These are phyloP conservation scores for Rhombomys opimus DNA, from an alignment of 2,113 vertebrate genomes.

Conservation along the genomic window DNA sequence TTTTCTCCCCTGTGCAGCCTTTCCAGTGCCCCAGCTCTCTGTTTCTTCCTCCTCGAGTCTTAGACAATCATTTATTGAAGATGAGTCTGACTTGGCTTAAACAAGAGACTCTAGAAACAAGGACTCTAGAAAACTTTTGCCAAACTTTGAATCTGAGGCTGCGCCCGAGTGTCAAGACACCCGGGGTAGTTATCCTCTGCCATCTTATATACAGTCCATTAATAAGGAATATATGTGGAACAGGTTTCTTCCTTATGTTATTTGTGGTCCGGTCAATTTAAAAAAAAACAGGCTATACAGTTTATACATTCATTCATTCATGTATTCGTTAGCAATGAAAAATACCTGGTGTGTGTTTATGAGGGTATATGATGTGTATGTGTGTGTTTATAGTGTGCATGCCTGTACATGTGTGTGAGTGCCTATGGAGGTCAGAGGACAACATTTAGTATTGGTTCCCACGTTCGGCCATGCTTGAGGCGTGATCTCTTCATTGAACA, in stretches of 20 bases:
- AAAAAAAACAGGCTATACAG: not conserved
- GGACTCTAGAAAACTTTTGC: not conserved
- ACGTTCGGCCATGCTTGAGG: too few relatives aligned
- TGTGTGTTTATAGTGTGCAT: not conserved
- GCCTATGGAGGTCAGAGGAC: too few relatives aligned
- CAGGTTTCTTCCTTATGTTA: not conserved
- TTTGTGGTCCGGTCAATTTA: not conserved
- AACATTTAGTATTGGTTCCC: not conserved
- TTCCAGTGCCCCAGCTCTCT: not conserved
- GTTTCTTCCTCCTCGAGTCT: not conserved
- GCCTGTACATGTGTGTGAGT: not conserved
- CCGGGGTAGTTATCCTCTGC: not conserved
- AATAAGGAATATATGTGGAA: not conserved
- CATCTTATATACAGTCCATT: not conserved
- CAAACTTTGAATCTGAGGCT: not conserved
- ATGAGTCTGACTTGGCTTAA: not conserved
- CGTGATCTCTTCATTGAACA: not conserved
- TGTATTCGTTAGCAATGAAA: not conserved
- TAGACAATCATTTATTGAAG: not conserved
- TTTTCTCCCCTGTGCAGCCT: too few relatives aligned
- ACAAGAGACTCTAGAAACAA: not conserved
- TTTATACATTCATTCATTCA: not conserved
- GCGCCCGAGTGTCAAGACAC: not conserved
- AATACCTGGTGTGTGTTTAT: not conserved
- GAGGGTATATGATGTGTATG: not conserved